A percentile compares a stretch with the other conserved stretches of the same genome.
Evolutionary conservation across 2,113 vertebrate species (phyloP).

Genomic region (Rhinolophus sinicus): DNA sequence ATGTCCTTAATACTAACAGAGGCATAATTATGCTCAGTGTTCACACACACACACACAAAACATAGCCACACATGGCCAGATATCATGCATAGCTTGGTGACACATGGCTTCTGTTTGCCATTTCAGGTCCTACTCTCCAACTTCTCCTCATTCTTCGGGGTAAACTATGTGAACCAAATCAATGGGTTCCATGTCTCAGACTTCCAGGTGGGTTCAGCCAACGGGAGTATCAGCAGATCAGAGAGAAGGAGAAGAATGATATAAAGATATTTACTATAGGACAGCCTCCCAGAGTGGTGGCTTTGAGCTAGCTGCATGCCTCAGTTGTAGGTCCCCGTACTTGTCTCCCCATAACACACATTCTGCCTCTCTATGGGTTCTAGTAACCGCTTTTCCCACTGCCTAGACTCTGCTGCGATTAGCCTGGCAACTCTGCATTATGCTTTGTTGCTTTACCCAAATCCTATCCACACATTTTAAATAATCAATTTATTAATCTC

Average conservation of each 20-base stretch:
- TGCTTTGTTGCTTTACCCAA: slow-evolving; percentile 29
- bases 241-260: not conserved
- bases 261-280: not conserved
- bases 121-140: not conserved
- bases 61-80: not conserved
- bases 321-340: not conserved
- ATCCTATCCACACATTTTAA: not conserved
- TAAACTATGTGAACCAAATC: not conserved
- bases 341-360: not conserved
- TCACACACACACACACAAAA: not conserved
- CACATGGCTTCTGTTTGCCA: not conserved
- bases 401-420: not conserved
- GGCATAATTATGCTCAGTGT: not conserved
- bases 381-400: not conserved
- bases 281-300: not conserved
- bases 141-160: not conserved
- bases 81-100: not conserved
- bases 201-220: not conserved
- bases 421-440: not conserved
- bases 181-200: not conserved
- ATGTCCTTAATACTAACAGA: not conserved
- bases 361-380: not conserved
- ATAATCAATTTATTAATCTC: not conserved
- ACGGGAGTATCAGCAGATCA: not conserved
- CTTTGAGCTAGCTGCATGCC: not conserved